These are phyloP conservation scores for Gymnogyps californianus DNA, from an alignment of 2,113 vertebrate species.

Conservation along the genomic window DNA sequence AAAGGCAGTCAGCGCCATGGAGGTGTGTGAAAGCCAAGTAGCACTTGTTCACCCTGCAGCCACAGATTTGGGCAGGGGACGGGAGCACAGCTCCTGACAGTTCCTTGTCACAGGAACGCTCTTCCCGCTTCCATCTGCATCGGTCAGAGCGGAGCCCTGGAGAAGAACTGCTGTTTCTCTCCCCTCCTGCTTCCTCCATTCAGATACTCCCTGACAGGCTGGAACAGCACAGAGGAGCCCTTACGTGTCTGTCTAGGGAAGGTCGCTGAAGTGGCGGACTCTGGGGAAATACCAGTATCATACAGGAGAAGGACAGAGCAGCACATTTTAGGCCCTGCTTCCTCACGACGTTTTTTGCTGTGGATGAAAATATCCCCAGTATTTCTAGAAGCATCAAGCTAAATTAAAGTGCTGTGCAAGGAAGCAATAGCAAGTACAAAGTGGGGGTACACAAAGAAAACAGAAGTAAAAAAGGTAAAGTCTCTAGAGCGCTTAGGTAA, in stretches of 20 bases:
- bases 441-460: not conserved
- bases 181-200: not conserved
- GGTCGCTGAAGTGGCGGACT: not conserved
- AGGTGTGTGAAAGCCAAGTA: not conserved
- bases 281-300: not conserved
- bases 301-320: not conserved
- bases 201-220: not conserved
- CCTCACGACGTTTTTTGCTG: not conserved
- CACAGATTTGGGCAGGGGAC: not conserved
- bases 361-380: not conserved
- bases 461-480: not conserved
- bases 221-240: not conserved
- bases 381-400: not conserved
- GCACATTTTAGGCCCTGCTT: not conserved
- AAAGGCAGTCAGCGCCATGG: not conserved
- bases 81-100: not conserved
- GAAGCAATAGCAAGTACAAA: not conserved
- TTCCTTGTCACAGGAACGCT: not conserved
- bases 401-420: not conserved
- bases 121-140: not conserved
- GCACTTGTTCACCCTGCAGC: not conserved
- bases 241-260: not conserved
- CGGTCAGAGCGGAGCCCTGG: not conserved
- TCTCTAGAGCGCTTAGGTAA: not conserved
- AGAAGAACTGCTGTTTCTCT: not conserved